Conservation (phyloP, 2,113 vertebrate genomes). For the Microtus oregoni region DNA sequence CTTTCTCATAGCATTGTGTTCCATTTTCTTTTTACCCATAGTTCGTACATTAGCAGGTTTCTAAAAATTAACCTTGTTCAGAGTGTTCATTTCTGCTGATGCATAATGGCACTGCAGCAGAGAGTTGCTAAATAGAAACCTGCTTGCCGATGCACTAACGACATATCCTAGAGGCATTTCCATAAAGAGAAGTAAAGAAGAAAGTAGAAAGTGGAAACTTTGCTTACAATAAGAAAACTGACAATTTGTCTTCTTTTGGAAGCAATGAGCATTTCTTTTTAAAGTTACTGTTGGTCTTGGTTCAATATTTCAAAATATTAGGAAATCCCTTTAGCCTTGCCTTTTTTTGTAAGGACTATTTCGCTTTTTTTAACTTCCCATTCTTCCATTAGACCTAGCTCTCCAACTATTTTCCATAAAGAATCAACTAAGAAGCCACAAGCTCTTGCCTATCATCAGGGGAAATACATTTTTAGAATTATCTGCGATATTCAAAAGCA, state of each 20-base stretch:
- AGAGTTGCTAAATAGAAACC: slow-evolving; percentile 59
- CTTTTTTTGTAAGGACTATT: rapidly evolving
- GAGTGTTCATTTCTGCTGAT: slow-evolving; percentile 70
- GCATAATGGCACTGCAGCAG: slow-evolving; percentile 20
- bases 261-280: neutral
- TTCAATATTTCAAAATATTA: neutral
- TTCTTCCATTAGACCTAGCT: neutral
- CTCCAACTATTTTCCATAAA: neutral
- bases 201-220: neutral
- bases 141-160: slow-evolving; percentile 55
- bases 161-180: slow-evolving; percentile 43
- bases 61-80: slow-evolving; percentile 60
- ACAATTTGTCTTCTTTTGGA: neutral
- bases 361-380: neutral
- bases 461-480: neutral
- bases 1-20: neutral
- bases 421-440: neutral
- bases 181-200: slow-evolving; percentile 46
- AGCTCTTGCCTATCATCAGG: neutral
- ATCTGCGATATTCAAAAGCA: neutral
- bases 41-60: slow-evolving; percentile 63
- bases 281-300: neutral
- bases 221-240: slow-evolving; percentile 10
- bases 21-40: slow-evolving; percentile 38
- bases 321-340: neutral